Evolutionary conservation across 2,888 invertebrate genomes (phyloP), one percentile per base, ranked within the genome.

Genomic region (Lasioglossum calceatum): DNA sequence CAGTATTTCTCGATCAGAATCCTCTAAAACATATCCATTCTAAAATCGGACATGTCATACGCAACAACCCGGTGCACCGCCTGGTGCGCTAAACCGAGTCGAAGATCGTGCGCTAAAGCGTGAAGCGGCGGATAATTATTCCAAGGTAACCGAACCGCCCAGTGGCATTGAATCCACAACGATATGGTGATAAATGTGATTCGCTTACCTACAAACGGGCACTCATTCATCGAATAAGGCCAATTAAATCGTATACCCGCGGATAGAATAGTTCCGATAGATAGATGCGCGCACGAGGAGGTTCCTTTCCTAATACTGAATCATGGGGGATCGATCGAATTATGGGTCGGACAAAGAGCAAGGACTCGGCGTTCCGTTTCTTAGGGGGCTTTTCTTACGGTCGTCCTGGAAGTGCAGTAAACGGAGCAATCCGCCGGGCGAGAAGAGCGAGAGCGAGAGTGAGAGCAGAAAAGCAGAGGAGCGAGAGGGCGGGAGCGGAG

Each of bases 401-500:
- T 80, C 77, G 84, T 83, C 80, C 58, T 82, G 78, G 74, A 84
- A 84, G 81, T 81, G 87, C 78, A 79, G 85, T 80, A 84, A 86
- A 86, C 86, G 82, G 87, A 81, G 87, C 84, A 84, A 75, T 87
- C 81, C 72, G 50, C 70, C 47, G 77, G 50, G 58, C 36, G 71
- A 71, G 71, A 71, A 76, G 73, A 27, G 50, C 44, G 5, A 39
- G 14, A 8, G 42, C 47, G 16, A 27, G 44, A 80, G 71, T 14
- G 39, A 42, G 39, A 42, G 71, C 39, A 42, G 42, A 23, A 70
- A 4, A 39, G 70, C 23, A 70, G 23, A 70, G 23, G 23, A 12
- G 67, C 8, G 36, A 8, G 39, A 10, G 70, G 23, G 4, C 12
- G 58, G n/a, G n/a, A 58, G 4, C 58, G 58, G 58, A 58, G 58